Percentiles rank a stretch among this genome's conserved stretches.
phyloP scores from a whole-genome alignment of 2,888 invertebrate species.

The Adelphocoris suturalis region DNA sequence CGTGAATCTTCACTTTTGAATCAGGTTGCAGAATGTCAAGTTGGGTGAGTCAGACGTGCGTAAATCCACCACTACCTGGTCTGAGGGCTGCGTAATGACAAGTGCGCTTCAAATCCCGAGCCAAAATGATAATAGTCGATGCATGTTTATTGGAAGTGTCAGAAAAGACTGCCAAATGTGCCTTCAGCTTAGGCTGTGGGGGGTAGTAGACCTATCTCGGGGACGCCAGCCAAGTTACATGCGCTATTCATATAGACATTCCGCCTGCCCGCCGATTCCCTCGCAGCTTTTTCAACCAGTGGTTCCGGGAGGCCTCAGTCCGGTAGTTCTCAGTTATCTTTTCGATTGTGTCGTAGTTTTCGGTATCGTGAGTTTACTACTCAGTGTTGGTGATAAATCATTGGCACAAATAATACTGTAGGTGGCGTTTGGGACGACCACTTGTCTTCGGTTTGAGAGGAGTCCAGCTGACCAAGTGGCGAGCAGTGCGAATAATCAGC shows the following conservation, averaged over 20 bases:
- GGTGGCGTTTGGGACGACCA: too few relatives aligned
- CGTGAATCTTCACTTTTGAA: background rate
- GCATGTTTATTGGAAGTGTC: slow-evolving; percentile 55
- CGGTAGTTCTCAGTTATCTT: background rate
- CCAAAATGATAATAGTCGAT: slow-evolving; percentile 54
- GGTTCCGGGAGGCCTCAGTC: slow-evolving; percentile 37
- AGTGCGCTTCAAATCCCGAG: slow-evolving; percentile 15
- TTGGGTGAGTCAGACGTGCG: slow-evolving; percentile 5
- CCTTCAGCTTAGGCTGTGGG: slow-evolving; percentile 23
- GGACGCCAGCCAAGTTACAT: slow-evolving; percentile 61
- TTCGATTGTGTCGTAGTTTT: too few relatives aligned
- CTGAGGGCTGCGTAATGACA: background rate
- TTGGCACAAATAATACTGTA: too few relatives aligned
- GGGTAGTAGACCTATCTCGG: slow-evolving; percentile 13
- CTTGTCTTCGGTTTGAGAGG: background rate
- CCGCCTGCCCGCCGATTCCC: background rate
- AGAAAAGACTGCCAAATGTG: slow-evolving; percentile 48
- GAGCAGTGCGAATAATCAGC: background rate
- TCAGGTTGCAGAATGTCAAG: slow-evolving; percentile 8
- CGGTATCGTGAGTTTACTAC: background rate
- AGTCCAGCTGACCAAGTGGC: background rate
- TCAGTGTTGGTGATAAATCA: background rate
- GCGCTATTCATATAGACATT: slow-evolving; percentile 64
- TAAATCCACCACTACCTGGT: background rate
- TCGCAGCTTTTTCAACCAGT: background rate